These are phyloP conservation scores for Salvator merianae DNA, from an alignment of 2,113 vertebrate species.

Conservation along the genomic window DNA sequence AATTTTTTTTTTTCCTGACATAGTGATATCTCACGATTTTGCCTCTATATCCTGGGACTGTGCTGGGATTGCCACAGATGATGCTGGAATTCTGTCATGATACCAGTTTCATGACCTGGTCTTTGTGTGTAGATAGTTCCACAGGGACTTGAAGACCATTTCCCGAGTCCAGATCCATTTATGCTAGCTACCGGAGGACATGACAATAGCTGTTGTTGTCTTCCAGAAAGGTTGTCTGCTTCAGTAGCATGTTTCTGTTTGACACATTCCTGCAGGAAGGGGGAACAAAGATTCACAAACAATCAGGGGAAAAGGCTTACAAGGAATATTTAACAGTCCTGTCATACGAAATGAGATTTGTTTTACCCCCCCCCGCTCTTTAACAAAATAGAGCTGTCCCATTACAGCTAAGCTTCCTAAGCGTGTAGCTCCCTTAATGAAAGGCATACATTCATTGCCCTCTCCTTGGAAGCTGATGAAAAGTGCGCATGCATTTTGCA, in stretches of 20 bases:
- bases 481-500: constrained; percentile 37
- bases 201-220: not conserved
- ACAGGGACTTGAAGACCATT: not conserved
- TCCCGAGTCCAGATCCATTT: too few relatives aligned
- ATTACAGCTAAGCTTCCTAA: not conserved
- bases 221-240: not conserved
- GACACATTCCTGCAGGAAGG: not conserved
- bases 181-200: too few relatives aligned
- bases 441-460: constrained; percentile 32
- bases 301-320: not conserved
- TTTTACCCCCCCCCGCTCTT: constrained; percentile 18
- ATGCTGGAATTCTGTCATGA: too few relatives aligned
- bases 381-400: constrained; percentile 14
- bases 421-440: constrained; percentile 5
- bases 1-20: too few relatives aligned
- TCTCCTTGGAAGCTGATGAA: constrained; percentile 24
- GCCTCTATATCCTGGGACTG: too few relatives aligned
- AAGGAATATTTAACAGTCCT: rapidly evolving
- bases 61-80: too few relatives aligned
- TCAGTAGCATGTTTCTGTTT: not conserved
- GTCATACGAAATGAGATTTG: not conserved
- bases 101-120: too few relatives aligned
- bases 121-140: too few relatives aligned
- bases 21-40: too few relatives aligned
- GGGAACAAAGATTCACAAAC: not conserved